Conservation (phyloP, 2,888 invertebrate species). For the Thysanoteuthis rhombus region DNA sequence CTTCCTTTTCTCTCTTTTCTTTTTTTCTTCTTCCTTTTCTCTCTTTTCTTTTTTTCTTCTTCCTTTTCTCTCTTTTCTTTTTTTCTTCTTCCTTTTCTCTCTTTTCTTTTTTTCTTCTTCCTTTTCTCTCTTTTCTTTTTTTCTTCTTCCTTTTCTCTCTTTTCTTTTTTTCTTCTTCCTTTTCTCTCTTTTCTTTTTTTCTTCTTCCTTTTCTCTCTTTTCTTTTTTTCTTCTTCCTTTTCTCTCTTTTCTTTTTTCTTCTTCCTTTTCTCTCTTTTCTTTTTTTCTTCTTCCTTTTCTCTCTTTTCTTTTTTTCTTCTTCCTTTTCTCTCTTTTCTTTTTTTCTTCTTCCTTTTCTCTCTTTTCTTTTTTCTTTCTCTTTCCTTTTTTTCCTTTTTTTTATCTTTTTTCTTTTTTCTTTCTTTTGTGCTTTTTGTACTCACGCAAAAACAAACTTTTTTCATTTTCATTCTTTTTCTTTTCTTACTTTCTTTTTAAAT, state of each 20-base stretch:
- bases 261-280: background rate
- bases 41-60: slow-evolving; percentile 31
- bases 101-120: background rate
- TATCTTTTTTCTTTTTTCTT: background rate
- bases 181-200: slow-evolving; percentile 28
- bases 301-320: slow-evolving; percentile 21
- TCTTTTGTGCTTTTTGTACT: slow-evolving; percentile 30
- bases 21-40: background rate
- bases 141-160: too few relatives aligned
- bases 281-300: slow-evolving; percentile 23
- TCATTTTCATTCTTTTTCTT: background rate
- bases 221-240: background rate
- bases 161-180: slow-evolving; percentile 15
- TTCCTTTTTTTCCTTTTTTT: slow-evolving; percentile 31
- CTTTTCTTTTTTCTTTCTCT: background rate
- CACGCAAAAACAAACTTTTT: too few relatives aligned
- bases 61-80: background rate
- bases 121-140: slow-evolving; percentile 24
- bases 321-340: slow-evolving; percentile 15
- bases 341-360: slow-evolving; percentile 32
- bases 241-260: slow-evolving; percentile 32
- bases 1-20: slow-evolving; percentile 31
- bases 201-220: slow-evolving; percentile 33
- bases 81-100: slow-evolving; percentile 32
- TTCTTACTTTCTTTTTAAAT: slow-evolving; percentile 31